A percentile compares a stretch with the other conserved stretches of the same genome.
phyloP scores from a whole-genome alignment of 2,797 vertebrate species.

The Leontopithecus rosalia region DNA sequence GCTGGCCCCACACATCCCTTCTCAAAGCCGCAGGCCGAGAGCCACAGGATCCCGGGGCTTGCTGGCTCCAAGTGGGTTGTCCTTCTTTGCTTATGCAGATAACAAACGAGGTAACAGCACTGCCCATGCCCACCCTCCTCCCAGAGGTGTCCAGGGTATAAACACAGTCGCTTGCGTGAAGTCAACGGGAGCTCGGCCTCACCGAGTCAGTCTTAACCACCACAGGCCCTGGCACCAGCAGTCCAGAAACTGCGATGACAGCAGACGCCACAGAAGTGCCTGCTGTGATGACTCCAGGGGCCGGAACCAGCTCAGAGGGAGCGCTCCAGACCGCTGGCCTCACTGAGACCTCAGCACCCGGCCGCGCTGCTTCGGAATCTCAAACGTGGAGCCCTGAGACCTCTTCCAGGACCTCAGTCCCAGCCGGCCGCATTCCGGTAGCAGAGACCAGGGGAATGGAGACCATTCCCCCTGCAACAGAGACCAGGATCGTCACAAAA shows the following conservation, averaged over 20 bases:
- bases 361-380: neutral
- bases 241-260: neutral
- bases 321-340: neutral
- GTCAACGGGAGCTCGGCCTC: neutral
- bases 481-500: neutral
- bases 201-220: neutral
- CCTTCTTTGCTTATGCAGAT: neutral
- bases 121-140: neutral
- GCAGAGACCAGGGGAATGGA: neutral
- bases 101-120: neutral
- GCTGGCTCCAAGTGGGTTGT: neutral
- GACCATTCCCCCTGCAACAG: neutral
- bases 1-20: neutral
- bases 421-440: neutral
- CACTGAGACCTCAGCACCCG: neutral
- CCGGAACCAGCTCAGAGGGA: neutral
- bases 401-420: neutral
- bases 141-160: neutral
- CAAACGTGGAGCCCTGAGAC: neutral
- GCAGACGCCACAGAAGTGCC: neutral
- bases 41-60: neutral
- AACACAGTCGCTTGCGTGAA: neutral
- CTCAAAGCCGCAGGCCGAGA: neutral
- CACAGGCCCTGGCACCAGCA: conserved; percentile 2
- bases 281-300: neutral